Conservation (phyloP, 1,140 invertebrate genomes). For the Euura lappo region DNA sequence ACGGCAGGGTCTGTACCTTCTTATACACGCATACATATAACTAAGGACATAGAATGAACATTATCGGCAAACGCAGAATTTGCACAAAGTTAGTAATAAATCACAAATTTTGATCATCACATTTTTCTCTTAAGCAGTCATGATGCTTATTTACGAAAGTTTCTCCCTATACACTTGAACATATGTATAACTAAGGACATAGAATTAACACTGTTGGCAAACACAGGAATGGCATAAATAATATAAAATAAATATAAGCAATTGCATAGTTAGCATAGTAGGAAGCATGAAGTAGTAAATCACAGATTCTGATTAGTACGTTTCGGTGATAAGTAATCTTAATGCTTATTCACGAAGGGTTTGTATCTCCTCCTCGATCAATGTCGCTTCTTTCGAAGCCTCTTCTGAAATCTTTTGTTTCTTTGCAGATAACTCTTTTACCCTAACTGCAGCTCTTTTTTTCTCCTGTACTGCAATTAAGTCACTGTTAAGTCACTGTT, state of each 20-base stretch:
- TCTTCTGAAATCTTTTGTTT: neutral
- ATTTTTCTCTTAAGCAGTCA: neutral
- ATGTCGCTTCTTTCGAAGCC: neutral
- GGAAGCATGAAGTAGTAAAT: neutral
- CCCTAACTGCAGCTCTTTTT: neutral
- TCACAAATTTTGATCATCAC: neutral
- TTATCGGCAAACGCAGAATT: neutral
- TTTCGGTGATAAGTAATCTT: neutral
- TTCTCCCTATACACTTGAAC: neutral
- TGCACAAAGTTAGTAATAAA: neutral
- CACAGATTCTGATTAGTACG: neutral
- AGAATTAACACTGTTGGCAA: neutral
- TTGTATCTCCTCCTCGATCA: neutral
- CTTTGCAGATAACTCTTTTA: neutral
- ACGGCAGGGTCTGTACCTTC: neutral
- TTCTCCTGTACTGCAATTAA: neutral
- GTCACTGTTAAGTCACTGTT: too few relatives aligned
- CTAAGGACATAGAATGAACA: neutral
- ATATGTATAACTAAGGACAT: neutral
- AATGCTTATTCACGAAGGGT: neutral
- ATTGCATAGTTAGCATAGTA: neutral
- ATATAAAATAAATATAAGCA: too few relatives aligned
- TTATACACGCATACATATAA: neutral
- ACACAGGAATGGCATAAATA: neutral
- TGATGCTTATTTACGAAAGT: neutral